Conservation (phyloP, 2,797 vertebrate species). For the Siniperca scherzeri region DNA sequence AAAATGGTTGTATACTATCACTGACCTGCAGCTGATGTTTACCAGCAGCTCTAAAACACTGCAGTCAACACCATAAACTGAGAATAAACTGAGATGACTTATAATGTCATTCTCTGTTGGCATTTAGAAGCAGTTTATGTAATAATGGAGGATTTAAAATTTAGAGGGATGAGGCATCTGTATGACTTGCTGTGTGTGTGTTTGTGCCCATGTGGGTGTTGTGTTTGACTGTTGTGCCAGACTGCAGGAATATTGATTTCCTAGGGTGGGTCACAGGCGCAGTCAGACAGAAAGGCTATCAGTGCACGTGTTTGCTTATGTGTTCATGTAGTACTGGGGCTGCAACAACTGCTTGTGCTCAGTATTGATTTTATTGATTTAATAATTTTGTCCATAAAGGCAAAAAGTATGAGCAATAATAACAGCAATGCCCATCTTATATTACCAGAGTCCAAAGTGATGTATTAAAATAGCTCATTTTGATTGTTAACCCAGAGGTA, state of each 20-base stretch:
- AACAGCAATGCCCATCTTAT: not conserved
- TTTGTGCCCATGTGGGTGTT: conserved; percentile 22
- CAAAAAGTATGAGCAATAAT: not conserved
- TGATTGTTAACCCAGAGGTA: too few relatives aligned
- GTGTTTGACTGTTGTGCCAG: conserved; percentile 34
- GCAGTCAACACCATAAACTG: conserved; percentile 10
- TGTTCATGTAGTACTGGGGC: not conserved
- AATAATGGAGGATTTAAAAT: conserved; percentile 23
- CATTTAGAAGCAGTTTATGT: conserved; percentile 29
- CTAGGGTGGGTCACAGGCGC: conserved; percentile 46
- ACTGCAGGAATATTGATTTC: conserved; percentile 73
- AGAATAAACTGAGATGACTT: conserved; percentile 21
- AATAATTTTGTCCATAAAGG: not conserved
- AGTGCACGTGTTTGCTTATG: conserved; percentile 6
- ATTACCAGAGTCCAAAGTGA: not conserved
- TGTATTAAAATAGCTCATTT: not conserved
- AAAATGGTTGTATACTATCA: too few relatives aligned
- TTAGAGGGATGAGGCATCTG: not conserved
- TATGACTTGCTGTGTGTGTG: not conserved
- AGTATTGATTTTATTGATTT: not conserved
- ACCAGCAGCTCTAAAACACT: conserved; percentile 8
- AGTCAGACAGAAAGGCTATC: conserved; percentile 31
- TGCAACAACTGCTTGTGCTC: not conserved
- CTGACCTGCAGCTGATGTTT: not conserved
- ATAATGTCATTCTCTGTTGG: not conserved